These are phyloP conservation scores for Zaprionus tsacasi DNA, from an alignment of 1,140 invertebrate species.

Conservation along the genomic window DNA sequence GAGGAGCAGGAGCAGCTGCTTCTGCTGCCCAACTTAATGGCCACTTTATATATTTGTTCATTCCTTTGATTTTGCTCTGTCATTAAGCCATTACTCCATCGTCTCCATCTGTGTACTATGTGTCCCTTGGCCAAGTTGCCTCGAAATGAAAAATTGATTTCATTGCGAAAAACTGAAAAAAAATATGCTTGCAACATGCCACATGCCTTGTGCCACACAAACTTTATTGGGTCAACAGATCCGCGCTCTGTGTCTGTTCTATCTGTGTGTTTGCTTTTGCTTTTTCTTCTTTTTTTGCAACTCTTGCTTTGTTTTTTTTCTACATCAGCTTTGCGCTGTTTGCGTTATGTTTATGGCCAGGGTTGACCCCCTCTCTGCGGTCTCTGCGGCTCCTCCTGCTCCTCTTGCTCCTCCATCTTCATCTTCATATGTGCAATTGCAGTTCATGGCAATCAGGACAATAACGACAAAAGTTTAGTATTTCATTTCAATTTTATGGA, in stretches of 20 bases:
- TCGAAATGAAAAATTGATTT: conserved; percentile 79
- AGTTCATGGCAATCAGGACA: conserved; percentile 75
- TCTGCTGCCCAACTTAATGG: conserved; percentile 37
- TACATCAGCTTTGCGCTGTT: conserved; percentile 23
- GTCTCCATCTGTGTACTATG: conserved; percentile 37
- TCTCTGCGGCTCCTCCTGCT: background rate
- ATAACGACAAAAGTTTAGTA: conserved; percentile 71
- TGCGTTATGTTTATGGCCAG: conserved; percentile 64
- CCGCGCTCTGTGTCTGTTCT: conserved; percentile 15
- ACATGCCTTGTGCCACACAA: conserved; percentile 31
- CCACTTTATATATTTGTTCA: conserved; percentile 55
- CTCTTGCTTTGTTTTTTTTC: conserved; percentile 14
- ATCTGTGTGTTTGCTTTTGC: background rate
- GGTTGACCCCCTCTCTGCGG: conserved; percentile 11
- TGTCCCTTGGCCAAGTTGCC: conserved; percentile 52
- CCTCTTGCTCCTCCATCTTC: background rate
- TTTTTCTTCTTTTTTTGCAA: conserved; percentile 7
- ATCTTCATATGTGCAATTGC: conserved; percentile 68
- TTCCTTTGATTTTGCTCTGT: conserved; percentile 29
- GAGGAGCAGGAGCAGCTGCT: conserved; percentile 19
- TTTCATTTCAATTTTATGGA: conserved; percentile 78
- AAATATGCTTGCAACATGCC: conserved; percentile 57
- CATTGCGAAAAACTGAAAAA: conserved; percentile 33
- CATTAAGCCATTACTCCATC: conserved; percentile 66
- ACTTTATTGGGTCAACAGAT: conserved; percentile 69